phyloP scores from a whole-genome alignment of 2,797 vertebrate species.

The Sebastes vulpes region DNA sequence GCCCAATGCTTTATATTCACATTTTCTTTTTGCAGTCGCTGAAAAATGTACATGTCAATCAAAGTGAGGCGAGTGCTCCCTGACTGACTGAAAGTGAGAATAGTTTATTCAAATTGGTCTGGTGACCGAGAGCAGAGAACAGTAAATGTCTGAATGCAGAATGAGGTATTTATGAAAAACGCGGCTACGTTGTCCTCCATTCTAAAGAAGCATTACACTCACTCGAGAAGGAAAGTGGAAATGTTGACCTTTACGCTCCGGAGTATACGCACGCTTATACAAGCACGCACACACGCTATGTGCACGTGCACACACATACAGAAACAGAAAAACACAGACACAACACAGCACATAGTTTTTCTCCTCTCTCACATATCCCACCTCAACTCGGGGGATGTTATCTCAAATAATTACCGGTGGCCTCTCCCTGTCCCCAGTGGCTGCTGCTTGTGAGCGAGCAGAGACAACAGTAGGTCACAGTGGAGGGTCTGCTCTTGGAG shows the following conservation, averaged over 20 bases:
- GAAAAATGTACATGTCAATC: slow-evolving; percentile 86
- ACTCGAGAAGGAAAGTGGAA: slow-evolving; percentile 89
- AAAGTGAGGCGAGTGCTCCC: slow-evolving; percentile 87
- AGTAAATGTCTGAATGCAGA: slow-evolving; percentile 92
- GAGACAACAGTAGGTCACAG: slow-evolving; percentile 81
- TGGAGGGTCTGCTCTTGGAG: slow-evolving; percentile 71
- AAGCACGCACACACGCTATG: not conserved
- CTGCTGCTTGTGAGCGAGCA: slow-evolving; percentile 77
- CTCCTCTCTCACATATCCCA: slow-evolving; percentile 86
- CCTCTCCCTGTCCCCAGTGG: slow-evolving; percentile 94
- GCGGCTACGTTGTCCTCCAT: slow-evolving; percentile 90
- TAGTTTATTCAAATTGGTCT: slow-evolving; percentile 90
- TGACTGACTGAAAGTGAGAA: slow-evolving; percentile 87
- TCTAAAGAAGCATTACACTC: slow-evolving; percentile 92
- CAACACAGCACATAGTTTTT: slow-evolving; percentile 61
- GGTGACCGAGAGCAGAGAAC: slow-evolving; percentile 84
- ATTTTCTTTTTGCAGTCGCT: slow-evolving; percentile 68
- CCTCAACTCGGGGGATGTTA: slow-evolving; percentile 92
- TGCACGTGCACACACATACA: slow-evolving; percentile 52
- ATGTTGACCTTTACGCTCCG: slow-evolving; percentile 96
- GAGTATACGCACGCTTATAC: slow-evolving; percentile 65
- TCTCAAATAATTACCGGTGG: slow-evolving; percentile 98
- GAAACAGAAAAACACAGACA: slow-evolving; percentile 37
- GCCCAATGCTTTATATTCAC: slow-evolving; percentile 23
- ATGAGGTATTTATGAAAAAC: slow-evolving; percentile 91